phyloP scores from a whole-genome alignment of 2,888 invertebrate genomes.

The Hipparchia semele region DNA sequence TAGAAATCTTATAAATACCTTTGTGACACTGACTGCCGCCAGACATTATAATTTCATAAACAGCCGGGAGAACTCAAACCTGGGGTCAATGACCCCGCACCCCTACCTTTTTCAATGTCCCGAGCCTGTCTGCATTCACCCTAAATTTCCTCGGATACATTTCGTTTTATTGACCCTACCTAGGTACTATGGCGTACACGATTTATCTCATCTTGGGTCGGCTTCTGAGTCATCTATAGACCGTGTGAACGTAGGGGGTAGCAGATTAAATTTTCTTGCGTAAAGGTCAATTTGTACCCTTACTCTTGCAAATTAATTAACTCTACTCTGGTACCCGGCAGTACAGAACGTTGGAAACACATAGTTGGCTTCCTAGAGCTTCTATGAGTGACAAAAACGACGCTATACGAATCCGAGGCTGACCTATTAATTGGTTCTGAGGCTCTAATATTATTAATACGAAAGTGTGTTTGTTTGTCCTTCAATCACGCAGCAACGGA shows the following conservation, averaged over 20 bases:
- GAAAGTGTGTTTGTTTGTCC: no score
- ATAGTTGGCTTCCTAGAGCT: no score
- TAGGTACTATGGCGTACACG: constrained; percentile 20
- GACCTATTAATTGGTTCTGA: no score
- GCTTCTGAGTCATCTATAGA: constrained; percentile 7
- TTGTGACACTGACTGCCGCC: background rate
- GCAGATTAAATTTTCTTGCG: background rate
- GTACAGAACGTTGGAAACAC: no score
- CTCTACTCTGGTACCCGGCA: no score
- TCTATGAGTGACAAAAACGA: no score
- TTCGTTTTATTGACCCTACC: constrained; percentile 41
- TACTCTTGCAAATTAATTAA: background rate
- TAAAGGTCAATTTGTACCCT: background rate
- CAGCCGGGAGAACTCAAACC: constrained; percentile 56
- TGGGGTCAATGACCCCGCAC: constrained; percentile 70
- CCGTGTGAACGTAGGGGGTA: background rate
- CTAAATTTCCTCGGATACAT: constrained; percentile 42
- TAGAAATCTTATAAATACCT: background rate
- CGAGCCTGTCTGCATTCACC: constrained; percentile 51
- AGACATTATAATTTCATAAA: constrained; percentile 55
- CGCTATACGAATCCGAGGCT: no score
- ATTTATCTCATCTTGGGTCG: constrained; percentile 26
- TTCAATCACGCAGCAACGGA: no score
- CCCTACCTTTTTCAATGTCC: constrained; percentile 67
- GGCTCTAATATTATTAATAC: no score